Percentiles rank a stretch among this genome's conserved stretches.
phyloP scores from a whole-genome alignment of 2,888 invertebrate species.

The Heliconius cydno region DNA sequence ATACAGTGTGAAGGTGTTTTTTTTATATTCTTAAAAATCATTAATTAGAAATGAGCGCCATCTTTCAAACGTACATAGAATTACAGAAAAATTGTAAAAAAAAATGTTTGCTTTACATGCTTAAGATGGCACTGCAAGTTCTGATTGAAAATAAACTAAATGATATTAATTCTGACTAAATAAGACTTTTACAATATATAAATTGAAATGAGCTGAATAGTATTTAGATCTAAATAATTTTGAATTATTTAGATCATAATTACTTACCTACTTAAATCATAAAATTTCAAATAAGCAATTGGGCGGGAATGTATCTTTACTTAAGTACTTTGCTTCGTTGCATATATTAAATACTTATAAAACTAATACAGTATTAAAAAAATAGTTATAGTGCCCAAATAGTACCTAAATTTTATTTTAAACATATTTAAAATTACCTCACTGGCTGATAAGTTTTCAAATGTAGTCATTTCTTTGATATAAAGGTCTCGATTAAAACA shows the following conservation, averaged over 20 bases:
- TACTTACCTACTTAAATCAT: no score
- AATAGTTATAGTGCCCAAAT: no score
- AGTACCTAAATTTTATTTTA: no score
- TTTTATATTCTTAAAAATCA: neutral
- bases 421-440: constrained; percentile 57
- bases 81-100: neutral
- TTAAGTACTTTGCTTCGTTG: neutral
- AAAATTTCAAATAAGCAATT: neutral
- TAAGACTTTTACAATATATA: neutral
- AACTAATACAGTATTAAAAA: neutral
- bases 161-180: no score
- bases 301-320: neutral
- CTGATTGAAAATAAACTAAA: no score
- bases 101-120: no score
- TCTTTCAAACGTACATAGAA: neutral
- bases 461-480: constrained; percentile 55
- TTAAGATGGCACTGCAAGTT: no score
- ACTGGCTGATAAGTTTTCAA: constrained; percentile 59
- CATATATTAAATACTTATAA: neutral
- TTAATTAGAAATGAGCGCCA: constrained; percentile 2
- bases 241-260: no score
- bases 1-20: no score
- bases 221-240: neutral
- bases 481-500: neutral
- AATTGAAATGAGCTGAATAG: neutral